phyloP scores from a whole-genome alignment of 1,140 invertebrate species.

The Eulimnadia texana region DNA sequence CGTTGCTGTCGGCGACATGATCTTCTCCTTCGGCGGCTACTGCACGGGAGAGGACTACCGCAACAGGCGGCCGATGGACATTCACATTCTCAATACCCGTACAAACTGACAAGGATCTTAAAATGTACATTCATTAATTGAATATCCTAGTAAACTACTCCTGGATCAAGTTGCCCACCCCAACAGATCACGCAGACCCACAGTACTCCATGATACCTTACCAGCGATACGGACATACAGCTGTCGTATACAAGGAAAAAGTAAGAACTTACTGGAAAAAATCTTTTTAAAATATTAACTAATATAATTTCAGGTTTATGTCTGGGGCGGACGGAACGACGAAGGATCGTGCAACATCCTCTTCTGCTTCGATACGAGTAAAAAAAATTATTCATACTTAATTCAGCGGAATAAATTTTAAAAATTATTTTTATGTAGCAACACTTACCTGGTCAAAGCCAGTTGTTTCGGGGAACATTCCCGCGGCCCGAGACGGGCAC shows the following conservation, averaged over 20 bases:
- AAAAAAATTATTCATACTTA: no score
- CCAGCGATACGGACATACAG: constrained; percentile 73
- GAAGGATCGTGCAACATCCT: constrained; percentile 57
- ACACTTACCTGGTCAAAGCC: constrained; percentile 51
- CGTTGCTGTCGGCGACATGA: constrained; percentile 58
- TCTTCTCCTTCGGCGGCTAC: constrained; percentile 84
- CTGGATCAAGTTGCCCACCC: constrained; percentile 31
- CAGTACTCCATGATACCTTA: constrained; percentile 32
- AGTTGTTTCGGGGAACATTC: constrained; percentile 44
- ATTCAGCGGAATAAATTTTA: no score
- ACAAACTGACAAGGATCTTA: constrained; percentile 23
- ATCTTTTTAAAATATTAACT: not conserved
- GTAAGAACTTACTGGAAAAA: not conserved
- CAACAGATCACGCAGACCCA: constrained; percentile 20
- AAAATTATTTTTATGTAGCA: constrained; percentile 29
- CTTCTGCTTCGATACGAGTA: constrained; percentile 61
- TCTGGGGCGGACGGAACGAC: constrained; percentile 86
- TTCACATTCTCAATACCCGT: constrained; percentile 69
- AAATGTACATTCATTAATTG: no score
- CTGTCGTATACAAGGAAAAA: constrained; percentile 49
- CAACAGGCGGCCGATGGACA: constrained; percentile 57
- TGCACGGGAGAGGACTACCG: constrained; percentile 63
- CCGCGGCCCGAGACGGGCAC: constrained; percentile 74
- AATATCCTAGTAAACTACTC: constrained; percentile 36
- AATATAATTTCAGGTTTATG: constrained; percentile 46